Conservation (phyloP, 2,888 invertebrate genomes). For the Ferdinandea cuprea region DNA sequence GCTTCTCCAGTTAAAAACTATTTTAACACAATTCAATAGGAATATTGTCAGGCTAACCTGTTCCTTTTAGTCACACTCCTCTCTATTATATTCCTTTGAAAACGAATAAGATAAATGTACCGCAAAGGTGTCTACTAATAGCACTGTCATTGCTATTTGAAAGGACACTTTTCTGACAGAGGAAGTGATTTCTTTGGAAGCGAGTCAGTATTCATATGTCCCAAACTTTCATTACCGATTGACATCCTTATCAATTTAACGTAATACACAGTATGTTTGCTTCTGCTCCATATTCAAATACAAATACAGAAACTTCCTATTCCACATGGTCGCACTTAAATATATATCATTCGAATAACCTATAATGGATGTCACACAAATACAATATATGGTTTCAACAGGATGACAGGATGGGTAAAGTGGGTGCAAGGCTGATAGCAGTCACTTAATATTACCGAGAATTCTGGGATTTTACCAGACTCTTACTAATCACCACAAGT, state of each 20-base stretch:
- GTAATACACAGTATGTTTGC: constrained; percentile 19
- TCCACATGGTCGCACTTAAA: constrained; percentile 43
- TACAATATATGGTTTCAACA: constrained; percentile 39
- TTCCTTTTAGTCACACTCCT: background rate
- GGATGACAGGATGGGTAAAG: background rate
- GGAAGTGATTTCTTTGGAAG: constrained; percentile 4
- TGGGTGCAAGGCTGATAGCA: background rate
- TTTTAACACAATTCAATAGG: background rate
- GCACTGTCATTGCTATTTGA: background rate
- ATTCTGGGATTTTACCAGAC: constrained; percentile 35
- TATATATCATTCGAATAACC: constrained; percentile 46
- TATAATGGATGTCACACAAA: constrained; percentile 50
- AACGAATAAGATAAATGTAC: background rate
- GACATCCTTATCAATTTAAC: constrained; percentile 62
- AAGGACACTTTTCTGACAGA: constrained; percentile 5
- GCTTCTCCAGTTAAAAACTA: no score
- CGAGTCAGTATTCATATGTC: background rate
- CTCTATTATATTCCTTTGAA: background rate
- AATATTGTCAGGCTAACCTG: background rate
- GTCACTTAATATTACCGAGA: constrained; percentile 18
- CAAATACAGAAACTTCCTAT: background rate
- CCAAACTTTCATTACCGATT: constrained; percentile 30
- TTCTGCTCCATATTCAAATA: background rate
- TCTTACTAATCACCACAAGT: constrained; percentile 25
- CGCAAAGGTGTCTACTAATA: background rate